Evolutionary conservation across 1,140 invertebrate genomes (phyloP), one percentile per base, ranked within the genome.

Genomic region (Sitodiplosis mosellana): DNA sequence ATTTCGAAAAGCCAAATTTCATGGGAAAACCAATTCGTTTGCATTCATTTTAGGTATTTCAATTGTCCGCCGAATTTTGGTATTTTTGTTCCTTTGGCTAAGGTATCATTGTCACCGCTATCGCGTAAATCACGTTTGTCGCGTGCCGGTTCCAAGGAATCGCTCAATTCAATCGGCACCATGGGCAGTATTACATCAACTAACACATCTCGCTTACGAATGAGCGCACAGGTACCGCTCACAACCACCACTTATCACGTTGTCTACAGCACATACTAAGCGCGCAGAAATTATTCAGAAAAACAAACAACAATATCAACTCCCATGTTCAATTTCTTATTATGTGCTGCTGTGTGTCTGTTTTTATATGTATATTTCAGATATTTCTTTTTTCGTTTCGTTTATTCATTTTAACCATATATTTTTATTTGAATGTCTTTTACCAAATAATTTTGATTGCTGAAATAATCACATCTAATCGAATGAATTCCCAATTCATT

Each of bases 61-160:
- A 80, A 87, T 52, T 97, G 93, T 65, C 74, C 76, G 49, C 80
- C 84, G 17, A 83, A 87, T 57, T 85, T 83, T 64, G 94, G 93
- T 2, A 69, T 97, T 22, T 97, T 98, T 70, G 87, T 91, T 7
- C 91, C 91, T 1, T 65, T 83, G 19, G 75, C 81, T 56, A 93
- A 93, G 71, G 83, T 93, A 41, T 81, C 76, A 53, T 76, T 80
- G 44, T 87, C 85, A 42, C 86, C 81, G 33, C 80, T 77, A n/a
- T 81, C 74, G 61, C 72, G 77, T 55, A 77, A 76, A 61, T 73
- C 75, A 47, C 71, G 72, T 53, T 67, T 74, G 48, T 78, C 78
- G 60, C 79, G 80, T 54, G 74, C 78, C 47, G 81, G 86, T 50
- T 94, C 90, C 0, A 77, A 83, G 49, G 89, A 90, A 57, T 88